A percentile compares a stretch with the other conserved stretches of the same genome.
phyloP scores from a whole-genome alignment of 2,113 vertebrate genomes.

The Tapirus terrestris region DNA sequence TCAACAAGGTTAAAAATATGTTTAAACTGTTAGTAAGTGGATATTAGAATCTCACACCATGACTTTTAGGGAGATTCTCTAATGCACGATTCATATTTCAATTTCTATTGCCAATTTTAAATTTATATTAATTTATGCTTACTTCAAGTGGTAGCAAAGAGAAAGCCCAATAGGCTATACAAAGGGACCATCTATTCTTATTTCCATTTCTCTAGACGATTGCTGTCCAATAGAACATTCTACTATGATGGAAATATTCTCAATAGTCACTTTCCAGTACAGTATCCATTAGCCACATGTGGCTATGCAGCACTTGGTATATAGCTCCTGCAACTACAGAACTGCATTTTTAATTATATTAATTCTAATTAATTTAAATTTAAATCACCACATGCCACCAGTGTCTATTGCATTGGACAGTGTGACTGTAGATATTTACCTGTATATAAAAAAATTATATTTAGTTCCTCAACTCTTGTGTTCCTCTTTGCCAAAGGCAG shows the following conservation, averaged over 20 bases:
- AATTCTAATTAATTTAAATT: not conserved
- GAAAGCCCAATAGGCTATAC: not conserved
- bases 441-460: not conserved
- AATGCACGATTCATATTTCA: not conserved
- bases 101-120: not conserved
- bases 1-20: not conserved
- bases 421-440: not conserved
- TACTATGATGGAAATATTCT: not conserved
- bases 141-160: not conserved
- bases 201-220: not conserved
- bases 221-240: not conserved
- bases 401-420: not conserved
- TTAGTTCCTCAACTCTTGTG: not conserved
- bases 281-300: not conserved
- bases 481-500: not conserved
- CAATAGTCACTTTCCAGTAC: not conserved
- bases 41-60: not conserved
- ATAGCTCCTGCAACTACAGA: not conserved
- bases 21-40: not conserved
- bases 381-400: not conserved
- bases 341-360: not conserved
- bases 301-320: not conserved
- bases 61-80: not conserved
- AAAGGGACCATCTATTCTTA: not conserved
- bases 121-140: not conserved